phyloP scores from a whole-genome alignment of 2,888 invertebrate genomes.

The Nephrotoma flavescens region DNA sequence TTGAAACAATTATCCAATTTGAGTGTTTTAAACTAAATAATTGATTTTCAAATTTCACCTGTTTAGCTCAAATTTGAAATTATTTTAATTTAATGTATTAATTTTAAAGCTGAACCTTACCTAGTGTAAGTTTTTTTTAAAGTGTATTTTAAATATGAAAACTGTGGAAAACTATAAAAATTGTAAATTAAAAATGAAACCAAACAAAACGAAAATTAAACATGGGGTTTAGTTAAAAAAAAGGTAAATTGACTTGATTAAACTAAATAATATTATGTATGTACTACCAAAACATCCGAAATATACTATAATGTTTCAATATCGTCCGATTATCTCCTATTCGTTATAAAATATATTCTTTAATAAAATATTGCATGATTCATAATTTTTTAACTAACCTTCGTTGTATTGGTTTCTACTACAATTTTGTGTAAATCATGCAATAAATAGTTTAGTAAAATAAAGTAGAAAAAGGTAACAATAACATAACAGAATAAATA shows the following conservation, averaged over 20 bases:
- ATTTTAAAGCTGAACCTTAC: not conserved
- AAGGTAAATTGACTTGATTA: too few species aligned
- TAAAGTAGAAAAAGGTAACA: not conserved
- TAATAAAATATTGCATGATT: not conserved
- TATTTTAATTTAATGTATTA: not conserved
- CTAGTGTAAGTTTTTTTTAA: too few species aligned
- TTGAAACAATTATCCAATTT: not conserved
- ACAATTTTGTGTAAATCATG: not conserved
- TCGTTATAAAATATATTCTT: not conserved
- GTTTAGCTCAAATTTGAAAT: not conserved
- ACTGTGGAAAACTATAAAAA: too few species aligned
- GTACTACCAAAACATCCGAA: too few species aligned
- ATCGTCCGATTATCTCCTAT: not conserved
- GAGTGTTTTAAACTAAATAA: too few species aligned
- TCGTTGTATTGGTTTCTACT: not conserved
- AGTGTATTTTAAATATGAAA: too few species aligned
- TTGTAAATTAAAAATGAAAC: too few species aligned
- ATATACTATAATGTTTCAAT: not conserved
- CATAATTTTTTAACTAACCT: not conserved
- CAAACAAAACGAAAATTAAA: too few species aligned
- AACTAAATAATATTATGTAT: too few species aligned
- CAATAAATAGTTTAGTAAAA: not conserved
- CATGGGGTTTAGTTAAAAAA: too few species aligned
- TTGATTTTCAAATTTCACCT: too few species aligned
- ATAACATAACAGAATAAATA: not conserved